Evolutionary conservation across 2,113 vertebrate genomes (phyloP), one percentile per base, ranked within the genome.

Genomic region (Bos javanicus): DNA sequence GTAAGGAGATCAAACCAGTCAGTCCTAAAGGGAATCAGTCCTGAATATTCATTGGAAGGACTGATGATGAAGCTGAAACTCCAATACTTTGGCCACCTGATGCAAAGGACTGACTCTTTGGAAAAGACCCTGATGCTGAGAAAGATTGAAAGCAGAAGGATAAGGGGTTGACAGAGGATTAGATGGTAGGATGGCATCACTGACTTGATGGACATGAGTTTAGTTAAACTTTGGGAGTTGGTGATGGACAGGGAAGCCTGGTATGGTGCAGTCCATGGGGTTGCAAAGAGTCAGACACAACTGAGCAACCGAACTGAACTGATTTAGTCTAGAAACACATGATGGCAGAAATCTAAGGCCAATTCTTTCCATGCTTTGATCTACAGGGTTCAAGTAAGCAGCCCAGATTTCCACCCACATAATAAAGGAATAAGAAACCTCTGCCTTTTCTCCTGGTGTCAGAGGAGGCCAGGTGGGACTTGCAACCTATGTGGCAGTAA

Each of bases 111-210:
- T 33, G 15, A 64, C 30, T 64, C 15, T 33, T 64, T 64, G 62
- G 62, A n/a, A n/a, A 64, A 17, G 6, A 17, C 6, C 62, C 15
- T 64, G 30, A 64, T 64, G 15, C 62, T 64, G 30, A 30, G 15
- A 64, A 64, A 33, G 62, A 64, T 64, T 17, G 30, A 64, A 64
- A 30, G 30, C 2, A 1, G 30, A 64, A 64, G 15, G 62, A 64
- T 17, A n/a, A 64, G 1, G 15, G 62, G 15, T 33, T 0, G 0
- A 64, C 30, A 64, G 30, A 33, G 15, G 15, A 30, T n/a, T 30
- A 64, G 62, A 17, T 64, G 30, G 62, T 33, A 33, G 15, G 30
- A 33, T 64, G 30, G 7, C 30, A n/a, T 64, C 62, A 33, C 30
- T 4, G 30, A 64, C 62, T 64, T 13, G 15, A n/a, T 64, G 30